Evolutionary conservation across 1,140 invertebrate genomes (phyloP), one percentile per base, ranked within the genome.

Genomic region (Sarcophaga peregrina): DNA sequence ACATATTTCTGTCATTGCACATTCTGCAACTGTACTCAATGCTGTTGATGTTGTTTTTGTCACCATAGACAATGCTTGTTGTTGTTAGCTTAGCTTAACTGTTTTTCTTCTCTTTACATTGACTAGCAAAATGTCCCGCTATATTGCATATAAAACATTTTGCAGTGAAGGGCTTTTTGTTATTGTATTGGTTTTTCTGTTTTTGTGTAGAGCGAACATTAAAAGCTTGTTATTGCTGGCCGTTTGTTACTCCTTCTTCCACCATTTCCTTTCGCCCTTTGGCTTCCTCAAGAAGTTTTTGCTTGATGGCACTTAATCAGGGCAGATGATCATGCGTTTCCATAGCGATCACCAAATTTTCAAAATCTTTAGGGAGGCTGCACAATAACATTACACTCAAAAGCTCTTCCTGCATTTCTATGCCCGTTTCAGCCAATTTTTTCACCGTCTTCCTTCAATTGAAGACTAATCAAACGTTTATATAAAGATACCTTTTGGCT

Each of bases 331-430:
- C 84, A 6, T 82, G 37, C 37, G 82, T 75, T 62, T 84, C 84
- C 58, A 84, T 74, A 20, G 82, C 84, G 8, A 84, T 80, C 1
- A 84, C 78, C 20, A 84, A 83, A 81, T 84, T 84, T 20, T 84
- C 82, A 9, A 54, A 80, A 11, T 50, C 20, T 50, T 52, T 50
- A 20, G 76, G 48, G 13, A 80, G 76, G 25, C 48, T 80, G n/a
- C 37, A 52, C 20, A 80, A 17, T 1, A 80, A n/a, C 76, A 76
- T 83, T n/a, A 83, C 58, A 8, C 20, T n/a, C 10, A 84, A 20
- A 37, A 83, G 11, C 50, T 83, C 84, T 20, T 84, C 78, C 25
- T 74, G 74, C 9, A 84, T 47, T 5, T 48, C 46, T 0, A 84
- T 74, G 5, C 76, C 83, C 9, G 76, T 82, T 80, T 84, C 81